phyloP scores from a whole-genome alignment of 2,797 vertebrate species.

The Lepus oiostolus region DNA sequence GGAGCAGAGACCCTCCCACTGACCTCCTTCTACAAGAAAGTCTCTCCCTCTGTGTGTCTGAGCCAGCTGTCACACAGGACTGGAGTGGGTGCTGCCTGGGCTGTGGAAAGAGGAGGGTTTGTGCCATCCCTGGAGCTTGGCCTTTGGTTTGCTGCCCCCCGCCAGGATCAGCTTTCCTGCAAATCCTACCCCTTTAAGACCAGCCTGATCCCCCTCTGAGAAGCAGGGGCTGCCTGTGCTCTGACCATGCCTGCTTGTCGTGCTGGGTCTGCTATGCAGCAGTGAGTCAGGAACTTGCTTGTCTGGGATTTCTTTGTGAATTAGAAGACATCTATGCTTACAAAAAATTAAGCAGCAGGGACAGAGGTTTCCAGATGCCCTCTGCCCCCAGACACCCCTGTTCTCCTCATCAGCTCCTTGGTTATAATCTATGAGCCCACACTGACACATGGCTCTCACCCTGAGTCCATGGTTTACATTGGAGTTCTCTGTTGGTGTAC shows the following conservation, averaged over 20 bases:
- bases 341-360: not conserved
- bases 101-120: too few species aligned
- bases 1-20: not conserved
- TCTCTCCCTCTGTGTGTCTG: not conserved
- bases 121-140: not conserved
- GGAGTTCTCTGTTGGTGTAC: not conserved
- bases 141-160: not conserved
- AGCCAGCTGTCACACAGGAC: not conserved
- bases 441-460: not conserved
- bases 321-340: not conserved
- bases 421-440: not conserved
- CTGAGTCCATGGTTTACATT: not conserved
- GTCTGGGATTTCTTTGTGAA: not conserved
- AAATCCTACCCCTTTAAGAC: not conserved
- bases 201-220: too few species aligned
- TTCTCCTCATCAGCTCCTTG: not conserved
- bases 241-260: not conserved
- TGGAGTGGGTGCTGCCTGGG: not conserved
- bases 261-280: not conserved
- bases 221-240: not conserved
- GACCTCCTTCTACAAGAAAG: not conserved
- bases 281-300: not conserved
- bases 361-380: not conserved
- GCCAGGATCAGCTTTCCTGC: not conserved
- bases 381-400: too few species aligned